Evolutionary conservation across 2,113 vertebrate genomes (phyloP), one percentile per base, ranked within the genome.

Genomic region (Cyrtonyx montezumae): DNA sequence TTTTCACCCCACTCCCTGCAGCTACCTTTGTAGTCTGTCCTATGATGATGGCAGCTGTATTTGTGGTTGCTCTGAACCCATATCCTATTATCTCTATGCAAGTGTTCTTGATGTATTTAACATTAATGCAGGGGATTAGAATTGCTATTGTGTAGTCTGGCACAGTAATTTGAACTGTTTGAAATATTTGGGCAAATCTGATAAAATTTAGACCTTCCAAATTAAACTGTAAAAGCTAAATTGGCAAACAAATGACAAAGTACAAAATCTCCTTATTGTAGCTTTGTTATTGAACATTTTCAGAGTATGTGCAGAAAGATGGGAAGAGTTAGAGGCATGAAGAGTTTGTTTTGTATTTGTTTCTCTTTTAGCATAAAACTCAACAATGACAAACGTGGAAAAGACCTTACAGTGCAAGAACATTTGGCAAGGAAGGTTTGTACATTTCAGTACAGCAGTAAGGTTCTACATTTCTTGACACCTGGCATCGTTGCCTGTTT

Each of bases 361-460:
- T 87, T 63, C 73, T 32, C 58, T 79, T 56, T 11, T 46, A 74
- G 4, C 1, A 2, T 51, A 63, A 83, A 83, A 66, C 13, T 46
- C 36, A 70, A 30, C 11, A 28, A 2, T 37, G 18, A 75, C 28
- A n/a, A 13, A 28, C 22, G 22, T 36, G 45, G 70, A 79, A 49
- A 65, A 53, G 17, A n/a, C 40, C 51, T 73, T 55, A 20, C 6
- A 43, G 16, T 20, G 5, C 23, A 15, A 22, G 68, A 86, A 46
- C 3, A 37, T 62, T 58, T 84, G 34, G 13, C 0, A 0, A 90
- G 14, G 36, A n/a, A n/a, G n/a, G n/a, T n/a, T n/a, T n/a, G n/a
- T n/a, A n/a, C n/a, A n/a, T n/a, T n/a, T n/a, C n/a, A n/a, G n/a
- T n/a, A n/a, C n/a, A n/a, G n/a, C n/a, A 48, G 18, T 36, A 68